A percentile compares a stretch with the other conserved stretches of the same genome.
phyloP scores from a whole-genome alignment of 2,888 invertebrate species.

The Drosophila histrio region DNA sequence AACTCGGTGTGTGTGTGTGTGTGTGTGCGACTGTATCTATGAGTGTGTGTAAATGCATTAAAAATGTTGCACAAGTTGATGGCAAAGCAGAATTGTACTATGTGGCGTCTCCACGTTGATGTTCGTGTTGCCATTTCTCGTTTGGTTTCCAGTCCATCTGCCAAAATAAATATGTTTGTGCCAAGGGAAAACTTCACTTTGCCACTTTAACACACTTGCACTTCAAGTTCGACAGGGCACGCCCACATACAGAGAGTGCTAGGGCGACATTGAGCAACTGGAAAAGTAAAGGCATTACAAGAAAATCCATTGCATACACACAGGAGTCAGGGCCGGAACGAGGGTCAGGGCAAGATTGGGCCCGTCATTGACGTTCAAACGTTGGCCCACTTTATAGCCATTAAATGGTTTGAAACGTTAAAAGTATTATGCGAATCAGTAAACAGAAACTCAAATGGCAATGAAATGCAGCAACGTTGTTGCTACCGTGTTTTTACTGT shows the following conservation, averaged over 20 bases:
- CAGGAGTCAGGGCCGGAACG: conserved; percentile 12
- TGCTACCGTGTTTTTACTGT: conserved; percentile 5
- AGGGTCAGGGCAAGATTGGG: not conserved
- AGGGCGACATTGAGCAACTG: conserved; percentile 11
- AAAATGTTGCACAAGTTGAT: conserved; percentile 55
- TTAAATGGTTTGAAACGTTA: conserved; percentile 69
- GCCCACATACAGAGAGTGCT: conserved; percentile 21
- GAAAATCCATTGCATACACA: conserved; percentile 52
- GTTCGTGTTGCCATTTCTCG: conserved; percentile 44
- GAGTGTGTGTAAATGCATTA: conserved; percentile 56
- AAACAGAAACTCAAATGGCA: conserved; percentile 38
- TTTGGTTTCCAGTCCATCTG: conserved; percentile 77
- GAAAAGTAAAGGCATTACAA: conserved; percentile 68
- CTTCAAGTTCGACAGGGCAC: conserved; percentile 57
- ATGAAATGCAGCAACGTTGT: conserved; percentile 35
- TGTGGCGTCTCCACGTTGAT: conserved; percentile 5
- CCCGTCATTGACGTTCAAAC: not conserved
- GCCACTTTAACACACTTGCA: conserved; percentile 60
- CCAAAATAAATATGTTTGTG: conserved; percentile 78
- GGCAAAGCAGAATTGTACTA: conserved; percentile 18
- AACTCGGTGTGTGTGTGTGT: not conserved
- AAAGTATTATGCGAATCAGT: conserved; percentile 66
- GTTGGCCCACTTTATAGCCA: conserved; percentile 44
- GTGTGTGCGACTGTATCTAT: conserved; percentile 1
- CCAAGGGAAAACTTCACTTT: conserved; percentile 49